A percentile compares a stretch with the other conserved stretches of the same genome.
Conservation (phyloP, 2,888 invertebrate genomes). For the Prenolepis imparis region DNA sequence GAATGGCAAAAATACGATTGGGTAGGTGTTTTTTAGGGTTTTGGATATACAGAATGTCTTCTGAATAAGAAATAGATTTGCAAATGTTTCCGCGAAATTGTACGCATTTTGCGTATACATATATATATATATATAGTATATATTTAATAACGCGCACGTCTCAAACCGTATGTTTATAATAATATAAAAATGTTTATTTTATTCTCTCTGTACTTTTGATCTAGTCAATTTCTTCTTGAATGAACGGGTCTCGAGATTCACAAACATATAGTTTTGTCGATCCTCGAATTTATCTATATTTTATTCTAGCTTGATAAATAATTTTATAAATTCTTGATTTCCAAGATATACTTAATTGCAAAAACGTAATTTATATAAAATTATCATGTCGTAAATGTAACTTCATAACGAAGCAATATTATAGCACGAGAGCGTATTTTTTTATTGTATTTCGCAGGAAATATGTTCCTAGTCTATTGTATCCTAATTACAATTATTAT, state of each 20-base stretch:
- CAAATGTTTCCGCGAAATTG: constrained; percentile 34
- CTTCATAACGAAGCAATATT: constrained; percentile 2
- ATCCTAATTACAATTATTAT: constrained; percentile 24
- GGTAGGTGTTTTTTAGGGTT: constrained; percentile 3
- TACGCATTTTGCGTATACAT: constrained; percentile 47
- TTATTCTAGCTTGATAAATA: neutral
- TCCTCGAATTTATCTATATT: neutral
- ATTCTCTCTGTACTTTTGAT: constrained; percentile 76
- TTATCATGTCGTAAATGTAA: neutral
- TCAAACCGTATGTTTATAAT: constrained; percentile 28
- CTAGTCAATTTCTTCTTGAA: constrained; percentile 81
- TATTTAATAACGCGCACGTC: constrained; percentile 59
- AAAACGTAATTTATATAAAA: neutral
- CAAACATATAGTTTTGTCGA: neutral
- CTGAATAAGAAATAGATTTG: constrained; percentile 30
- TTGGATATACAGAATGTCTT: neutral
- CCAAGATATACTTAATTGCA: neutral
- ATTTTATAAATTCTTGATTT: neutral
- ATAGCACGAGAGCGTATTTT: constrained; percentile 7
- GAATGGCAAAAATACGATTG: neutral
- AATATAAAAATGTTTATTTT: constrained; percentile 53
- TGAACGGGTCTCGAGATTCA: neutral
- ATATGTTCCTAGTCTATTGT: constrained; percentile 19
- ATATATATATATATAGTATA: no score
- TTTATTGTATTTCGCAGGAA: constrained; percentile 5